Conservation (phyloP, 2,797 vertebrate genomes). For the Acipenser oxyrinchus region DNA sequence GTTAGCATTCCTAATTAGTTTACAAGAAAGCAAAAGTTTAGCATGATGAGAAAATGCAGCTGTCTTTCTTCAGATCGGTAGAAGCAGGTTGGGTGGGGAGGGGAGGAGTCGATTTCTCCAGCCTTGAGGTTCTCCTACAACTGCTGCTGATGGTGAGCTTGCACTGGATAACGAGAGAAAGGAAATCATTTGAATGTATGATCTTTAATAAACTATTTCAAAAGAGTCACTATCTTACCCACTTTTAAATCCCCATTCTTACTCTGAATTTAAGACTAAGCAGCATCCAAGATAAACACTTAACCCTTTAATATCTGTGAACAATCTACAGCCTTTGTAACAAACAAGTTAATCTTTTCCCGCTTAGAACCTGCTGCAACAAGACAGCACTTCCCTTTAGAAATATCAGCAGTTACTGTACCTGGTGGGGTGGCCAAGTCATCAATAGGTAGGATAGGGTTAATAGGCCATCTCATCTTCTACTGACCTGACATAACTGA, state of each 20-base stretch:
- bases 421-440: slow-evolving; percentile 1
- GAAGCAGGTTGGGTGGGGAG: slow-evolving; percentile 56
- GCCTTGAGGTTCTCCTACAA: slow-evolving; percentile 83
- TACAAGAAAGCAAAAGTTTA: slow-evolving; percentile 59
- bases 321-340: not conserved
- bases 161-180: slow-evolving; percentile 67
- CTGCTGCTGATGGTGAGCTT: slow-evolving; percentile 98
- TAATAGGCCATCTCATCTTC: slow-evolving; percentile 3
- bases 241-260: no score
- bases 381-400: not conserved
- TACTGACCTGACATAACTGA: slow-evolving; percentile 3
- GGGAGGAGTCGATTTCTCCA: slow-evolving; percentile 67
- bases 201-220: no score
- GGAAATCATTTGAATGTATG: slow-evolving; percentile 11
- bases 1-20: slow-evolving; percentile 91
- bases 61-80: slow-evolving; percentile 66
- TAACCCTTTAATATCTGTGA: not conserved
- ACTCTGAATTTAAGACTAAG: no score
- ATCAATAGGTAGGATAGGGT: slow-evolving; percentile 1
- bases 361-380: not conserved
- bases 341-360: not conserved
- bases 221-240: no score
- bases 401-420: slow-evolving; percentile 3
- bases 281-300: no score
- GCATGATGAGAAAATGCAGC: slow-evolving; percentile 67